Conservation (phyloP, 2,113 vertebrate genomes). For the Pyxicephalus adspersus region DNA sequence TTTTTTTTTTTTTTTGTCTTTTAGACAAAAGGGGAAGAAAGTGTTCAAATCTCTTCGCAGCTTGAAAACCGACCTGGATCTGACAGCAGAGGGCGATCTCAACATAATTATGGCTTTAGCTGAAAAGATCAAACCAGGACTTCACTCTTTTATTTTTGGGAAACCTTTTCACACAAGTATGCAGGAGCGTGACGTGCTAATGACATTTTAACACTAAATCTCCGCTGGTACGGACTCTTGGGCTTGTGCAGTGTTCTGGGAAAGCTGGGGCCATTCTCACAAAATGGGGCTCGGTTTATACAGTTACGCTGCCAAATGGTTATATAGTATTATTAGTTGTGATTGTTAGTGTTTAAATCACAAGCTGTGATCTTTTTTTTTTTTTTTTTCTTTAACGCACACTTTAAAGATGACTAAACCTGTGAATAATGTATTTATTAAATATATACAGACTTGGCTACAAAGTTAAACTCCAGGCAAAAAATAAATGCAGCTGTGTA, state of each 20-base stretch:
- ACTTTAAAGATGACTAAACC: too few relatives aligned
- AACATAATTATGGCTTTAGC: constrained; percentile 95
- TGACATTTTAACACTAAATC: constrained; percentile 79
- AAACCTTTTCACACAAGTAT: constrained; percentile 91
- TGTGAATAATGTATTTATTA: too few relatives aligned
- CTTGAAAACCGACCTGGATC: constrained; percentile 90
- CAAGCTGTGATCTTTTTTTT: too few relatives aligned
- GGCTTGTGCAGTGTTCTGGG: background rate
- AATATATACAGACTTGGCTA: too few relatives aligned
- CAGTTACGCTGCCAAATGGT: too few relatives aligned
- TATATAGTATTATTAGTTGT: too few relatives aligned
- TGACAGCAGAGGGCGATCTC: constrained; percentile 92
- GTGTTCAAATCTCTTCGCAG: constrained; percentile 89
- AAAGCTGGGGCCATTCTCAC: background rate
- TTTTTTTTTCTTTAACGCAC: too few relatives aligned
- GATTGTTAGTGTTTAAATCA: too few relatives aligned
- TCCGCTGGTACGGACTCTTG: background rate
- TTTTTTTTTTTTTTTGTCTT: constrained; percentile 35
- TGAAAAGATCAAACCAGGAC: constrained; percentile 93
- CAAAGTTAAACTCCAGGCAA: too few relatives aligned
- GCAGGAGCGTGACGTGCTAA: constrained; percentile 90
- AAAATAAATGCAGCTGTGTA: too few relatives aligned
- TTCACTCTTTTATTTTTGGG: constrained; percentile 94
- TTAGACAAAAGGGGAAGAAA: constrained; percentile 94
- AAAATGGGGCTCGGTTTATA: background rate